phyloP scores from a whole-genome alignment of 1,140 invertebrate species.

The Centruroides vittatus region DNA sequence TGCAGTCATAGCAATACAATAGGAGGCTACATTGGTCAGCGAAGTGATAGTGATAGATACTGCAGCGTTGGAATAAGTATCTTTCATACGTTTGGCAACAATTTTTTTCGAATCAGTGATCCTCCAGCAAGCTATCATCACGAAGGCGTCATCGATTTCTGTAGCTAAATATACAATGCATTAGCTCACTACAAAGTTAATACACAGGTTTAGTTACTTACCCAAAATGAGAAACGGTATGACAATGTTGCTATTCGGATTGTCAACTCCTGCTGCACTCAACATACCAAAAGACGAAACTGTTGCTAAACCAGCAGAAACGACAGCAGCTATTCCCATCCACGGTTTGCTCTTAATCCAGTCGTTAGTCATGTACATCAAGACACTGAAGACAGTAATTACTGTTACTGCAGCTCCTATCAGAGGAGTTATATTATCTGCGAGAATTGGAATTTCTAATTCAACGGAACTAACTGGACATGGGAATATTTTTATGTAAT shows the following conservation, averaged over 20 bases:
- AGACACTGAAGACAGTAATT: slow-evolving; percentile 44
- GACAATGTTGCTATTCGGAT: slow-evolving; percentile 88
- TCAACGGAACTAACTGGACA: slow-evolving; percentile 74
- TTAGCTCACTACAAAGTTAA: no score
- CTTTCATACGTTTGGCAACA: slow-evolving; percentile 69
- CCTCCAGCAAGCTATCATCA: slow-evolving; percentile 86
- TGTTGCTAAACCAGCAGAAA: slow-evolving; percentile 78
- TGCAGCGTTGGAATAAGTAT: slow-evolving; percentile 82
- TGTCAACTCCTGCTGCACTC: slow-evolving; percentile 73
- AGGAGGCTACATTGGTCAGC: slow-evolving; percentile 87
- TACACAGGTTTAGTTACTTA: slow-evolving; percentile 42
- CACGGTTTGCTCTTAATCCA: slow-evolving; percentile 78
- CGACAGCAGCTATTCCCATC: slow-evolving; percentile 72
- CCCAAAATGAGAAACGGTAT: slow-evolving; percentile 89
- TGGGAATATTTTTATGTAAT: slow-evolving; percentile 61
- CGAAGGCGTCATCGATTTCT: slow-evolving; percentile 92
- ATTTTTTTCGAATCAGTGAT: slow-evolving; percentile 59
- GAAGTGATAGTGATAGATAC: slow-evolving; percentile 97
- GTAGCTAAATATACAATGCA: slow-evolving; percentile 47
- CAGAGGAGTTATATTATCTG: slow-evolving; percentile 68
- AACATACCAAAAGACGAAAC: slow-evolving; percentile 75
- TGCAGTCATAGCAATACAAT: slow-evolving; percentile 86
- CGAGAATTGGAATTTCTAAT: slow-evolving; percentile 71
- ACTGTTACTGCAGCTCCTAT: slow-evolving; percentile 69
- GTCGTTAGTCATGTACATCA: slow-evolving; percentile 57